Evolutionary conservation across 2,888 invertebrate genomes (phyloP).

Genomic region (Brachypterus glaber): DNA sequence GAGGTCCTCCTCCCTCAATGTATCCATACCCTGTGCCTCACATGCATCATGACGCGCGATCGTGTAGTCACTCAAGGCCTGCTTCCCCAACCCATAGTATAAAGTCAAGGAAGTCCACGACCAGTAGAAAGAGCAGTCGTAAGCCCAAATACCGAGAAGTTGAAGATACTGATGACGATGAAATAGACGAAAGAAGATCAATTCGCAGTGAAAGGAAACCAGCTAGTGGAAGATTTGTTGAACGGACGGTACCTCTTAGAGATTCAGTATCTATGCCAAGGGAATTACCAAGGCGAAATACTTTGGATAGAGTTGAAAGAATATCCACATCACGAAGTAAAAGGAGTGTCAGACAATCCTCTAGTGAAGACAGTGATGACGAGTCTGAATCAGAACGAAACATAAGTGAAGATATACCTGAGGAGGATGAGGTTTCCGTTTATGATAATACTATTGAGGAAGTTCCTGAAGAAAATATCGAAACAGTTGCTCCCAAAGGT

Average conservation of each 20-base stretch:
- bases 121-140: constrained; percentile 45
- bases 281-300: constrained; percentile 27
- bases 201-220: constrained; percentile 32
- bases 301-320: constrained; percentile 27
- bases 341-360: constrained; percentile 28
- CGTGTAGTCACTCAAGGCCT: constrained; percentile 55
- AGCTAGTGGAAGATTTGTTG: constrained; percentile 23
- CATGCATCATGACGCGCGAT: constrained; percentile 45
- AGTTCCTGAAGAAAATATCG: constrained; percentile 10
- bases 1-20: constrained; percentile 36
- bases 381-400: constrained; percentile 30
- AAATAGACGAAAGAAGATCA: constrained; percentile 29
- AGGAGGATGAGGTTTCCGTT: constrained; percentile 28
- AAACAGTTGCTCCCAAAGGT: constrained; percentile 46
- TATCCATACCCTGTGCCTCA: constrained; percentile 34
- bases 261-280: constrained; percentile 33
- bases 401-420: constrained; percentile 24
- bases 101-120: constrained; percentile 60
- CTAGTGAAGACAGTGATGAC: constrained; percentile 31
- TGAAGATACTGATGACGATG: constrained; percentile 36
- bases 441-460: constrained; percentile 34
- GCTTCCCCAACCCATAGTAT: constrained; percentile 60
- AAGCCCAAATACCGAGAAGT: constrained; percentile 43
- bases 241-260: constrained; percentile 25
- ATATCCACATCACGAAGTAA: constrained; percentile 27